Conservation (phyloP, 2,888 invertebrate species). For the Ethmia dodecea region DNA sequence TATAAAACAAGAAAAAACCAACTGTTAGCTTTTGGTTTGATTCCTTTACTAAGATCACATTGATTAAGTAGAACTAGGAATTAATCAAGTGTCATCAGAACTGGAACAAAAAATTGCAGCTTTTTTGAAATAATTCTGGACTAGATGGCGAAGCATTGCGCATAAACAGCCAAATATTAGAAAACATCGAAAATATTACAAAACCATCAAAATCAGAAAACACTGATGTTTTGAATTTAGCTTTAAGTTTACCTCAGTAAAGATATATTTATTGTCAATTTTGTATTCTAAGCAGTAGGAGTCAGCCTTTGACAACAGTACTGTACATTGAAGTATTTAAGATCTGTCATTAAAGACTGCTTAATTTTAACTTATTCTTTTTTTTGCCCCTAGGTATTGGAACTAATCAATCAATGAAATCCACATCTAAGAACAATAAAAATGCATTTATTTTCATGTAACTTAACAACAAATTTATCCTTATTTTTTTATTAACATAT, state of each 20-base stretch:
- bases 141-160: not conserved
- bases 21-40: too few species aligned
- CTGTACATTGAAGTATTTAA: constrained; percentile 39
- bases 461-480: constrained; percentile 8
- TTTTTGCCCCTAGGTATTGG: not conserved
- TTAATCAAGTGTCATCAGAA: too few species aligned
- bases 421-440: constrained; percentile 4
- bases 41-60: too few species aligned
- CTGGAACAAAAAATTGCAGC: too few species aligned
- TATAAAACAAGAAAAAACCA: too few species aligned
- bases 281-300: constrained; percentile 41
- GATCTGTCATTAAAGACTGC: constrained; percentile 67
- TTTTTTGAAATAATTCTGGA: too few species aligned
- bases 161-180: not conserved
- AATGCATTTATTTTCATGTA: constrained; percentile 9
- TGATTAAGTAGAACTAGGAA: too few species aligned
- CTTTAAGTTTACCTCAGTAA: constrained; percentile 39
- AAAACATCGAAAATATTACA: constrained; percentile 2
- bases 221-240: constrained; percentile 21
- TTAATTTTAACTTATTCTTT: constrained; percentile 29
- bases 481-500: constrained; percentile 17
- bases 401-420: not conserved
- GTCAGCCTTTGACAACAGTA: constrained; percentile 12
- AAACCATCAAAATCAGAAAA: constrained; percentile 23
- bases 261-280: constrained; percentile 50